A percentile compares a stretch with the other conserved stretches of the same genome.
These are phyloP conservation scores for Lymantria monacha DNA, from an alignment of 2,888 invertebrate species.

Conservation along the genomic window DNA sequence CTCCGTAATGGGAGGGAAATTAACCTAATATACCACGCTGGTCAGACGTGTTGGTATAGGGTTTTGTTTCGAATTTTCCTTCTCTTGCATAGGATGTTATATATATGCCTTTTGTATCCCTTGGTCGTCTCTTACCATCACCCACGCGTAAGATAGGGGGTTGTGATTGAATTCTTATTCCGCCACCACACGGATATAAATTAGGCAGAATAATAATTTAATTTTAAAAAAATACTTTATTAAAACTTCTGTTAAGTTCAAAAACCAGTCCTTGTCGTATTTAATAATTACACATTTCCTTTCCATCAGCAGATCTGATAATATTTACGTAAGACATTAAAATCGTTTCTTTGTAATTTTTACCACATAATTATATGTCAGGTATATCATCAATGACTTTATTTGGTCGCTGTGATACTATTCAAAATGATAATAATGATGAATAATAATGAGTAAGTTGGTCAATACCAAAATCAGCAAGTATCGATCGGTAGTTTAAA, in stretches of 20 bases:
- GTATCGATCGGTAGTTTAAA: no score
- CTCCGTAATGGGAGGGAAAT: no score
- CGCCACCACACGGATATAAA: no score
- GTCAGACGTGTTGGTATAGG: no score
- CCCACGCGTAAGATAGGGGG: no score
- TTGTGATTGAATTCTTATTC: no score
- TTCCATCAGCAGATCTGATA: background rate
- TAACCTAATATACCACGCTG: no score
- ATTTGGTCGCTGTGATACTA: background rate
- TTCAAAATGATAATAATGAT: background rate
- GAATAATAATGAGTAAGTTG: background rate
- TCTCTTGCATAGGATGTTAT: no score
- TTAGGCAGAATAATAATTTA: no score
- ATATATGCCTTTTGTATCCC: no score
- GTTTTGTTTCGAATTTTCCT: no score
- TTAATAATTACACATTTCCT: background rate
- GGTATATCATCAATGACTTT: background rate
- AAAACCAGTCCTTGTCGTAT: slow-evolving; percentile 2
- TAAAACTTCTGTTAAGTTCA: slow-evolving; percentile 10
- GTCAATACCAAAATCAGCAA: background rate
- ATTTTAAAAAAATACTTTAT: background rate
- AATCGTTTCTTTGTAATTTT: background rate
- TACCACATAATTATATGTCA: background rate
- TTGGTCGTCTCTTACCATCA: no score
- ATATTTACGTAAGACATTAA: background rate